phyloP scores from a whole-genome alignment of 2,797 vertebrate species.

The Nothura maculosa region DNA sequence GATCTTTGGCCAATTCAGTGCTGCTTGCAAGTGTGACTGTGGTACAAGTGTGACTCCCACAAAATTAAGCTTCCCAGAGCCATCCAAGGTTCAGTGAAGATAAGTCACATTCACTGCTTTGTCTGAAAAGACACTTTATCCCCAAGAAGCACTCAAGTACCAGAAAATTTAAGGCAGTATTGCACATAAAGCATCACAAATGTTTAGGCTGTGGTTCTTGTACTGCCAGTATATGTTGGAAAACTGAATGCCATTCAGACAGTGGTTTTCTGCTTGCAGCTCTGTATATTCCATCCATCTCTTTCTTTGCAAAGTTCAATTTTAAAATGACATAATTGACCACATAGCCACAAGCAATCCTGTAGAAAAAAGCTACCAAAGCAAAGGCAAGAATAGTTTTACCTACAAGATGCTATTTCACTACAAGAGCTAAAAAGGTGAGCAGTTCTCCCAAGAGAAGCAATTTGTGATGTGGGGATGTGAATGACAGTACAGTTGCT shows the following conservation, averaged over 20 bases:
- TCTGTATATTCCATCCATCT: neutral
- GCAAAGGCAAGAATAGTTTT: neutral
- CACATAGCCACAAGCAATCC: neutral
- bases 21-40: neutral
- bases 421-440: neutral
- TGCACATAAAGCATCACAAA: too few species aligned
- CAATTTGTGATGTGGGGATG: neutral
- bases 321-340: neutral
- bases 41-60: neutral
- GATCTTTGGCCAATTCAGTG: neutral
- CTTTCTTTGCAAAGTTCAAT: neutral
- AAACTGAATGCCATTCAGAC: neutral
- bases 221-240: rapidly evolving
- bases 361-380: neutral
- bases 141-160: neutral
- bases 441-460: neutral
- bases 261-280: neutral
- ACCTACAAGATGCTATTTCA: neutral
- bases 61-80: neutral
- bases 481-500: neutral
- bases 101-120: neutral
- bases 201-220: neutral
- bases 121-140: rapidly evolving
- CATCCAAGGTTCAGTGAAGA: neutral
- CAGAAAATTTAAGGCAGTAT: too few species aligned